phyloP scores from a whole-genome alignment of 1,140 invertebrate genomes.

The Palaemon carinicauda region DNA sequence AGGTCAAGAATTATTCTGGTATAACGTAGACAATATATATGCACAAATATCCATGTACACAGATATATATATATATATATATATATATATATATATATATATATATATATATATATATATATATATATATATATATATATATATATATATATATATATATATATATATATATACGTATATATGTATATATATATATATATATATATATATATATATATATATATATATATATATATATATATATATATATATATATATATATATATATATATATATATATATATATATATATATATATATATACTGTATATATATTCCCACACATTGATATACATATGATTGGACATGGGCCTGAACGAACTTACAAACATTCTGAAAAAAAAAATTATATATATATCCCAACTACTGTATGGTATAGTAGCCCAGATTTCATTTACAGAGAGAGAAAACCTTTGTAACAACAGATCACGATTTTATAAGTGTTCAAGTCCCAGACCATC shows the following conservation, averaged over 20 bases:
- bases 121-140: neutral
- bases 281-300: neutral
- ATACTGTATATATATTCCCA: neutral
- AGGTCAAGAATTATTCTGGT: too few relatives aligned
- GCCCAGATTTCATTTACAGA: too few relatives aligned
- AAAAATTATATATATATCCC: too few relatives aligned
- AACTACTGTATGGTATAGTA: too few relatives aligned
- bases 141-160: neutral
- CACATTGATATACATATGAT: neutral
- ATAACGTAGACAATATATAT: neutral
- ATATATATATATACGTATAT: neutral
- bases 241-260: constrained; percentile 2
- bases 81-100: neutral
- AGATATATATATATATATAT: neutral
- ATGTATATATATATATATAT: neutral
- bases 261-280: constrained; percentile 2
- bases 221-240: constrained; percentile 2
- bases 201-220: constrained; percentile 2
- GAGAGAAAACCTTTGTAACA: too few relatives aligned
- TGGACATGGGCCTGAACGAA: too few relatives aligned
- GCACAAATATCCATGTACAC: neutral
- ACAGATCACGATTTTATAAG: too few relatives aligned
- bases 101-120: neutral
- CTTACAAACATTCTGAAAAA: too few relatives aligned
- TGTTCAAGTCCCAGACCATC: too few relatives aligned